Percentiles rank a stretch among this genome's conserved stretches.
Conservation (phyloP, 1,140 invertebrate genomes). For the Cataglyphis hispanica region DNA sequence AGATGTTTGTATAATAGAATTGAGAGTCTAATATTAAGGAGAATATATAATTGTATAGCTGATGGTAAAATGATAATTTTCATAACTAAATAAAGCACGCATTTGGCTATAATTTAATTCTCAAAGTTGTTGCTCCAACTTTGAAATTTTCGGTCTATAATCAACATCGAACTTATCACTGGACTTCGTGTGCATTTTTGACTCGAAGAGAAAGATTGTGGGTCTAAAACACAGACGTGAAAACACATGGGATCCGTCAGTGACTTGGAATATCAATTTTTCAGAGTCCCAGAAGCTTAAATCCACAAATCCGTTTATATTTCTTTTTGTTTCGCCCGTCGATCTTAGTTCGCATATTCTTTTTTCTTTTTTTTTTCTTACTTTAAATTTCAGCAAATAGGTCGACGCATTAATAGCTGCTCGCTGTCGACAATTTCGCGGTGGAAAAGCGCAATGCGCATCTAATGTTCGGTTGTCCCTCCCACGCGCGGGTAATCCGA, state of each 20-base stretch:
- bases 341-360: neutral
- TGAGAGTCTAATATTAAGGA: neutral
- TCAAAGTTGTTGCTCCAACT: neutral
- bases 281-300: neutral
- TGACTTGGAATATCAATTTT: neutral
- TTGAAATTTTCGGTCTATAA: neutral
- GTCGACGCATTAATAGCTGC: constrained; percentile 31
- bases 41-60: neutral
- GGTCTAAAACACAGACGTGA: too few relatives aligned
- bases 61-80: neutral
- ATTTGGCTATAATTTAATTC: neutral
- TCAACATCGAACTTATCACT: neutral
- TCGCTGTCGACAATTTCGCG: constrained; percentile 51
- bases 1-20: constrained; percentile 39
- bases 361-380: too few relatives aligned
- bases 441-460: constrained; percentile 39
- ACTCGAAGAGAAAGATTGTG: neutral
- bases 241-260: neutral
- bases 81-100: neutral
- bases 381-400: neutral
- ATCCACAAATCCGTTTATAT: neutral
- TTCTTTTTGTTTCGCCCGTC: neutral
- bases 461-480: constrained; percentile 36
- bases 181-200: neutral
- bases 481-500: constrained; percentile 58